phyloP scores from a whole-genome alignment of 2,113 vertebrate genomes.

The Actenoides hombroni region DNA sequence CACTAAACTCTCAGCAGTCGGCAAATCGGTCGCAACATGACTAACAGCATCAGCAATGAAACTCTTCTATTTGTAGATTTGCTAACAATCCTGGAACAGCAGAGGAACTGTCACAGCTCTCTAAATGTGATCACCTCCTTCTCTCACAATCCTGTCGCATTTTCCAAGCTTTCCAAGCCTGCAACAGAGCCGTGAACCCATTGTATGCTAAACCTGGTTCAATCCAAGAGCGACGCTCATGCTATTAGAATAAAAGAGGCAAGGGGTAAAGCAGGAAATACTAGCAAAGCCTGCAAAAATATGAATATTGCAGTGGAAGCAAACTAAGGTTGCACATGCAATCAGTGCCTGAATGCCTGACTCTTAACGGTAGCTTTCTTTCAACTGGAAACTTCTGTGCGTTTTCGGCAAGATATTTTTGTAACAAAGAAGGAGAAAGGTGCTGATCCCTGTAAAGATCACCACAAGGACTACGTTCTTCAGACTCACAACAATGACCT shows the following conservation, averaged over 20 bases:
- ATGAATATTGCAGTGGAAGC: slow-evolving; percentile 16
- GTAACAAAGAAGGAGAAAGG: neutral
- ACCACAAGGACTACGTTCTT: neutral
- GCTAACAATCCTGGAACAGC: neutral
- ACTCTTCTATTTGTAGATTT: slow-evolving; percentile 38
- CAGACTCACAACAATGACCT: neutral
- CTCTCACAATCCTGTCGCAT: neutral
- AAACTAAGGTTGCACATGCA: slow-evolving; percentile 47
- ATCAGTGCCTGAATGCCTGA: neutral
- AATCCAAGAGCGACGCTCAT: neutral
- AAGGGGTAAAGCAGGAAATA: slow-evolving; percentile 8
- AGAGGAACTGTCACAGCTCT: slow-evolving; percentile 4
- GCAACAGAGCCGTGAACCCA: neutral
- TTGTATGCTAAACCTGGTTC: neutral
- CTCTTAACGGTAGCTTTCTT: neutral
- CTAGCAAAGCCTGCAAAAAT: slow-evolving; percentile 30
- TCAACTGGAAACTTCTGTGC: neutral
- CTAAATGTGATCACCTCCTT: neutral
- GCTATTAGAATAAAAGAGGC: slow-evolving; percentile 18
- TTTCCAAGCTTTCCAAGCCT: slow-evolving; percentile 11
- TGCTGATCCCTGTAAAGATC: neutral
- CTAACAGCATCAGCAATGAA: slow-evolving; percentile 42
- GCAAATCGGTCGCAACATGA: slow-evolving; percentile 26
- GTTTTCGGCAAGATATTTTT: neutral
- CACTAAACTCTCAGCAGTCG: slow-evolving; percentile 30